These are phyloP conservation scores for Eptesicus fuscus DNA, from an alignment of 2,113 vertebrate species.

Conservation along the genomic window DNA sequence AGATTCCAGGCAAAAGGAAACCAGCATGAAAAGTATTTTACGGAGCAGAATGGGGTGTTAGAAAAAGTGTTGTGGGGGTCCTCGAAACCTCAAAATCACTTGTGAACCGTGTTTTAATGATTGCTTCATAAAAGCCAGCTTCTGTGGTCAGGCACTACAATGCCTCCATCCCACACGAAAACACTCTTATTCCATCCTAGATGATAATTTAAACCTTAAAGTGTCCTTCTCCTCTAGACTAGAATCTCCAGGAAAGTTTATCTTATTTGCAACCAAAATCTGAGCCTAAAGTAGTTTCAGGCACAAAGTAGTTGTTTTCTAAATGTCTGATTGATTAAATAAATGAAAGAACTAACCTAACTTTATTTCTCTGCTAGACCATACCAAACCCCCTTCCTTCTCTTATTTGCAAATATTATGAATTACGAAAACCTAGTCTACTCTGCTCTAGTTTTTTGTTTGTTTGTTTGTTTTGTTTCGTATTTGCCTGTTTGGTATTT, in stretches of 20 bases:
- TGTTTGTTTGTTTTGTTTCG: background rate
- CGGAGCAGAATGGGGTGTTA: background rate
- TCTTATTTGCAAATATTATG: background rate
- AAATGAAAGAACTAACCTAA: background rate
- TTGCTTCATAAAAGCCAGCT: background rate
- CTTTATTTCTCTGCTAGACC: background rate
- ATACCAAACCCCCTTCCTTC: background rate
- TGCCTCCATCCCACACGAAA: background rate
- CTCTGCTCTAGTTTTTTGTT: background rate
- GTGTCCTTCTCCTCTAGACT: background rate
- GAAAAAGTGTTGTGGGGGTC: background rate
- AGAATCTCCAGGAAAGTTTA: background rate
- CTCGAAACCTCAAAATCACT: background rate
- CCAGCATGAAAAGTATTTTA: background rate
- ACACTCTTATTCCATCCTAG: background rate
- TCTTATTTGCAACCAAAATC: background rate
- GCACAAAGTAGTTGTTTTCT: background rate
- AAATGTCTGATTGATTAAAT: background rate
- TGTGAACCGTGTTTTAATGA: background rate
- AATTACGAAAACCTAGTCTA: background rate
- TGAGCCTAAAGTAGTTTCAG: background rate
- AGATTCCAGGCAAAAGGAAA: background rate
- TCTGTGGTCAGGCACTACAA: background rate
- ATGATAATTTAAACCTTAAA: background rate
- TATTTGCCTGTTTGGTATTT: background rate